phyloP scores from a whole-genome alignment of 2,113 vertebrate species.

The Morphnarchus princeps region DNA sequence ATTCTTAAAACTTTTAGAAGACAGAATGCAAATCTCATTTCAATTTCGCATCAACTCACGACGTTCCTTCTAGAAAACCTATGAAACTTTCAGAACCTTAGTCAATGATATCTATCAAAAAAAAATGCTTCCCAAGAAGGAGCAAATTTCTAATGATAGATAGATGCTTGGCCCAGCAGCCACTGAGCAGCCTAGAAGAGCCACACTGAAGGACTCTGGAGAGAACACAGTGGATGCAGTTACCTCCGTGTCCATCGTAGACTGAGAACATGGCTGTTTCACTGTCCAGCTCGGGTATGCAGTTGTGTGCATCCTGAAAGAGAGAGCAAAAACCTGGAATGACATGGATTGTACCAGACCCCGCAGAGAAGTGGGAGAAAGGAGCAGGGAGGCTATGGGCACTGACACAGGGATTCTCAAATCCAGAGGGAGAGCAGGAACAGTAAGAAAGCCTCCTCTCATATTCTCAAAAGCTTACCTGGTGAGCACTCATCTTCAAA shows the following conservation, averaged over 20 bases:
- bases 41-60: neutral
- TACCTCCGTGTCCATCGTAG: slow-evolving; percentile 98
- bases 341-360: neutral
- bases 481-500: neutral
- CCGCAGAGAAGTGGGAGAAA: neutral
- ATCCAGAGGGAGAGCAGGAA: neutral
- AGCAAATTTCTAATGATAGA: neutral
- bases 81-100: neutral
- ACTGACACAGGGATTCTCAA: no score
- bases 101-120: no score
- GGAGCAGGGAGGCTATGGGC: neutral
- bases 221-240: neutral
- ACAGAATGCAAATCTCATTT: neutral
- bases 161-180: neutral
- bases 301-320: slow-evolving; percentile 96
- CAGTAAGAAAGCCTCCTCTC: neutral
- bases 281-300: slow-evolving; percentile 91
- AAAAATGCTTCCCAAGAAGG: neutral
- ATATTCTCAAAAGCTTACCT: neutral
- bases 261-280: slow-evolving; percentile 98
- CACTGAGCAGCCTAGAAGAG: neutral
- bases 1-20: neutral
- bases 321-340: neutral
- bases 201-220: neutral
- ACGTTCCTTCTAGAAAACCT: neutral